Conservation (phyloP, 2,888 invertebrate genomes). For the Lepidochitona cinerea region DNA sequence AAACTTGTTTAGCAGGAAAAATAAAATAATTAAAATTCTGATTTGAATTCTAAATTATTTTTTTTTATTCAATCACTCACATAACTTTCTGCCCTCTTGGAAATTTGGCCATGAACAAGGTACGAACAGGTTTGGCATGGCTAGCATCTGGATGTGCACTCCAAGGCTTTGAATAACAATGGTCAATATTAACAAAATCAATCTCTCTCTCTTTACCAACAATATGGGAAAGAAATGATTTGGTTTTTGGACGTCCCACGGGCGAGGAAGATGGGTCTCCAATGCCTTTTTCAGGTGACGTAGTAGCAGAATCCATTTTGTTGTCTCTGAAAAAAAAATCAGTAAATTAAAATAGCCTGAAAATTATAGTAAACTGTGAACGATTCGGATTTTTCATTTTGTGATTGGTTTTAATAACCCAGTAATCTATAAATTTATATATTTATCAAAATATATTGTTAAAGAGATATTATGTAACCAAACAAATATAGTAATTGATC, state of each 20-base stretch:
- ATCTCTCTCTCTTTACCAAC: constrained; percentile 7
- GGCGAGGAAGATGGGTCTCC: neutral
- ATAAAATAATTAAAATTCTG: too few relatives aligned
- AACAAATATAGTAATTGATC: too few relatives aligned
- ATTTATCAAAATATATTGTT: too few relatives aligned
- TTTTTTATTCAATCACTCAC: neutral
- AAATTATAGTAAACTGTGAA: too few relatives aligned
- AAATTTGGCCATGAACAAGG: constrained; percentile 69
- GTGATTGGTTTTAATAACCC: too few relatives aligned
- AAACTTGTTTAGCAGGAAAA: too few relatives aligned
- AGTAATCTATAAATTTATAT: too few relatives aligned
- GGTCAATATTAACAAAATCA: constrained; percentile 76
- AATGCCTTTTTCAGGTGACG: neutral
- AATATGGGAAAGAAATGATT: neutral
- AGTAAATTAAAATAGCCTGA: neutral
- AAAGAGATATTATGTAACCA: too few relatives aligned
- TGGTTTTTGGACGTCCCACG: neutral
- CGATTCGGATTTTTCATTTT: too few relatives aligned
- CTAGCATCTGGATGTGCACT: constrained; percentile 79
- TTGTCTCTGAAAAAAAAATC: neutral
- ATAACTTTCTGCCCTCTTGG: constrained; percentile 39
- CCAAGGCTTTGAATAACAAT: constrained; percentile 82
- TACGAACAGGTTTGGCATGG: constrained; percentile 75
- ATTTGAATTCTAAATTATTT: too few relatives aligned
- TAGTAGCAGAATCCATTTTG: neutral